Evolutionary conservation across 2,797 vertebrate species (phyloP), one percentile per base, ranked within the genome.

Genomic region (Notolepis coatsorum): DNA sequence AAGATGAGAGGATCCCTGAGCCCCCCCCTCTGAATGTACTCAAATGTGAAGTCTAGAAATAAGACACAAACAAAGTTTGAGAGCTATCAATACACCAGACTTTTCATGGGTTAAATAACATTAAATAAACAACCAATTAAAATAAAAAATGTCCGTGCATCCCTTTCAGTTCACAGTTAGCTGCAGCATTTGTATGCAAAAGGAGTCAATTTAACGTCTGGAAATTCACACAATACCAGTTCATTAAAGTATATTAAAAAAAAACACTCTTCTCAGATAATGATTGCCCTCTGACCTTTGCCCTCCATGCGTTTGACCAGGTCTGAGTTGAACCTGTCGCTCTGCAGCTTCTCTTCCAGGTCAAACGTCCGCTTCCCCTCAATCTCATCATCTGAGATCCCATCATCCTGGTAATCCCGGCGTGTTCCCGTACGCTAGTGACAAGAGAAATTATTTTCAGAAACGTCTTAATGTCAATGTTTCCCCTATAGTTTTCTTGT

Each of bases 361-460:
- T 99, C 95, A 77, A 99, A 99, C 0, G 90, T 97, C 57, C 97
- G 93, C 78, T 98, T 99, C 15, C 97, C 97, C 79, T 99, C 97
- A 15, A 99, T 99, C 87, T 99, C 97, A 62, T 99, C 97, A 10
- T 99, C 97, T 0, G 97, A 99, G 79, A 99, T 98, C 27, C 96
- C 97, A 35, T 99, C 97, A 0, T 99, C 97, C 70, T 98, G 95
- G 18, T 99, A 99, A 39, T 95, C 95, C 1, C 97, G 93, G 7
- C 96, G 89, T 55, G 96, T 97, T 5, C 96, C 96, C 39, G 95
- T 94, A 66, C 96, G 96, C 96, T 98, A 83, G 85, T 9, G 52
- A 68, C 45, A 66, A 4, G 18, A 13, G 13, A 12, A 23, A 30
- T n/a, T n/a, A n/a, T n/a, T n/a, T 28, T 35, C 17, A 33, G 30